Conservation (phyloP, 2,797 vertebrate genomes). For the Propithecus deckenii region DNA sequence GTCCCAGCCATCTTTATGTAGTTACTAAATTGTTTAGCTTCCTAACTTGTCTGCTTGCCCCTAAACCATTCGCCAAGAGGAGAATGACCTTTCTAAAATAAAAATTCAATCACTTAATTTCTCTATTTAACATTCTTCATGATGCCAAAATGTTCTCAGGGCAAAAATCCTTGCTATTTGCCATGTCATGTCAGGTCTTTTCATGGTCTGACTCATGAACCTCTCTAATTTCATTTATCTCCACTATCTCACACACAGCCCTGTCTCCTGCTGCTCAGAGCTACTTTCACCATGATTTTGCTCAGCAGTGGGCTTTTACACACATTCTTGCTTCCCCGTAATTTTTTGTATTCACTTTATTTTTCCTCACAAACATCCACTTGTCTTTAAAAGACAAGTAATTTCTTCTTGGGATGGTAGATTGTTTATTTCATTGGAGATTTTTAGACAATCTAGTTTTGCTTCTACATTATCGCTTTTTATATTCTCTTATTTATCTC, state of each 20-base stretch:
- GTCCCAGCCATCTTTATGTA: background rate
- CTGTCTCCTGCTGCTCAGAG: background rate
- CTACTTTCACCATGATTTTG: background rate
- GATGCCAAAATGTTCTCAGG: background rate
- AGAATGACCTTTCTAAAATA: background rate
- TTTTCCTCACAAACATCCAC: background rate
- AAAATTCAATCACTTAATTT: background rate
- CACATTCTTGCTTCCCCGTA: background rate
- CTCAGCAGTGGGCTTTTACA: background rate
- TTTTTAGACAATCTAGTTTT: background rate
- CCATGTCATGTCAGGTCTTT: background rate
- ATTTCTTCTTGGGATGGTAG: background rate
- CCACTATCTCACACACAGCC: background rate
- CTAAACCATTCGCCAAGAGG: background rate
- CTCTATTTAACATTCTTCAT: background rate
- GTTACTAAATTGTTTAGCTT: background rate
- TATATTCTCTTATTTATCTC: background rate
- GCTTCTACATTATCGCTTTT: background rate
- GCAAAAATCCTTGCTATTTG: background rate
- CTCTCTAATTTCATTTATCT: background rate
- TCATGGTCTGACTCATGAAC: background rate
- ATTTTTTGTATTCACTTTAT: background rate
- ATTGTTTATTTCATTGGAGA: background rate
- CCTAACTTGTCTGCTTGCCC: background rate
- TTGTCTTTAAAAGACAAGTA: background rate